phyloP scores from a whole-genome alignment of 2,888 invertebrate species.

The Tipula unca region DNA sequence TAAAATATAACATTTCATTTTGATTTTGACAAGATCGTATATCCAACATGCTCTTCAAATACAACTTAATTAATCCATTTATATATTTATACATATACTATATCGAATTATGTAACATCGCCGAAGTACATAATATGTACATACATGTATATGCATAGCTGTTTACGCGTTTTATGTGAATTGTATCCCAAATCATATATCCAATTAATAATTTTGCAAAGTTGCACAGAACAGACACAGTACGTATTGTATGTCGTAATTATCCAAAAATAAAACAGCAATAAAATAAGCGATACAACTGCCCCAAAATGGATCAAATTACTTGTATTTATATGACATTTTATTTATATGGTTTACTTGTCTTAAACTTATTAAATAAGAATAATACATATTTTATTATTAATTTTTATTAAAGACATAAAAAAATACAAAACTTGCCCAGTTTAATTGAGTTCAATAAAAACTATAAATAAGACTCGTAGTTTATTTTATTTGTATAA shows the following conservation, averaged over 20 bases:
- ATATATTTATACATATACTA: too few relatives aligned
- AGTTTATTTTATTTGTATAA: too few relatives aligned
- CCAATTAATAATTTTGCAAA: neutral
- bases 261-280: neutral
- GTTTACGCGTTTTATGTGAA: too few relatives aligned
- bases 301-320: neutral
- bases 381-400: neutral
- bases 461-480: neutral
- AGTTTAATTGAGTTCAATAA: neutral
- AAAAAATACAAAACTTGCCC: neutral
- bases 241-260: neutral
- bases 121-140: neutral
- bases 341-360: neutral
- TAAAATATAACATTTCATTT: neutral
- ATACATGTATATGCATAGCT: too few relatives aligned
- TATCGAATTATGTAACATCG: too few relatives aligned
- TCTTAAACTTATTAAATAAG: neutral
- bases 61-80: too few relatives aligned
- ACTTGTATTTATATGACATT: neutral
- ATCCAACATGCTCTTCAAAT: neutral
- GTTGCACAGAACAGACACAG: neutral
- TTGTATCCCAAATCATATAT: too few relatives aligned
- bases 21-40: neutral
- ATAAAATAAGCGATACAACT: neutral
- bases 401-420: neutral